Percentiles rank a stretch among this genome's conserved stretches.
These are phyloP conservation scores for Bombus superbus DNA, from an alignment of 1,140 invertebrate species.

Conservation along the genomic window DNA sequence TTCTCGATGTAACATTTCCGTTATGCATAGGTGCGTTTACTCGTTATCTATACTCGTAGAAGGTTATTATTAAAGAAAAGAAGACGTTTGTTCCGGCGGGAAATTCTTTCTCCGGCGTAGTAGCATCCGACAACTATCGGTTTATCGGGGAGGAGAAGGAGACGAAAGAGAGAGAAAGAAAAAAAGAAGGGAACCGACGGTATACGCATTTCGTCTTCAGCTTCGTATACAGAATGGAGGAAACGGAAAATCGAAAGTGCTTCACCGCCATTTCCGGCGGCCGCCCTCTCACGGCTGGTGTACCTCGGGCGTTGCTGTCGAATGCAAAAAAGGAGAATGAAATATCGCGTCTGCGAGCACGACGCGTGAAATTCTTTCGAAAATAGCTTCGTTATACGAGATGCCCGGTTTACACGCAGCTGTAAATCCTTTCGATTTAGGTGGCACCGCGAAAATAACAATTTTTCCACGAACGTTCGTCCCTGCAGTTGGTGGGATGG, in stretches of 20 bases:
- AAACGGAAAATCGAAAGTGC: conserved; percentile 62
- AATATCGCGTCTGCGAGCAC: conserved; percentile 59
- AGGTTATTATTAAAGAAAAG: background rate
- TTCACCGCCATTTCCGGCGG: conserved; percentile 50
- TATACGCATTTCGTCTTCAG: conserved; percentile 34
- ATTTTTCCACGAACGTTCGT: conserved; percentile 1
- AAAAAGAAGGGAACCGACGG: no score
- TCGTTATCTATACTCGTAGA: background rate
- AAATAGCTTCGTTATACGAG: conserved; percentile 51
- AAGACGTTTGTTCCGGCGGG: background rate
- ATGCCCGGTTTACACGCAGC: conserved; percentile 7
- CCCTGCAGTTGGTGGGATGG: no score
- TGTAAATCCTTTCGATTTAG: conserved; percentile 43
- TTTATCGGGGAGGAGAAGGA: background rate
- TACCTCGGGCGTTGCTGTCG: conserved; percentile 49
- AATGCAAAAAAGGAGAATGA: conserved; percentile 65
- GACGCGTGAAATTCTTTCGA: conserved; percentile 46
- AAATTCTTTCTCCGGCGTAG: background rate
- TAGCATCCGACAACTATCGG: conserved; percentile 15
- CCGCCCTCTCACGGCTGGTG: conserved; percentile 4
- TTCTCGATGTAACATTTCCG: background rate
- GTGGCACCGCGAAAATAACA: conserved; percentile 29
- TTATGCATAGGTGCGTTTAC: background rate
- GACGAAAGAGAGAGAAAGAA: no score
- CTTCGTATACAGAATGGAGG: conserved; percentile 30